These are phyloP conservation scores for Pampus argenteus DNA, from an alignment of 2,797 vertebrate genomes.

Conservation along the genomic window DNA sequence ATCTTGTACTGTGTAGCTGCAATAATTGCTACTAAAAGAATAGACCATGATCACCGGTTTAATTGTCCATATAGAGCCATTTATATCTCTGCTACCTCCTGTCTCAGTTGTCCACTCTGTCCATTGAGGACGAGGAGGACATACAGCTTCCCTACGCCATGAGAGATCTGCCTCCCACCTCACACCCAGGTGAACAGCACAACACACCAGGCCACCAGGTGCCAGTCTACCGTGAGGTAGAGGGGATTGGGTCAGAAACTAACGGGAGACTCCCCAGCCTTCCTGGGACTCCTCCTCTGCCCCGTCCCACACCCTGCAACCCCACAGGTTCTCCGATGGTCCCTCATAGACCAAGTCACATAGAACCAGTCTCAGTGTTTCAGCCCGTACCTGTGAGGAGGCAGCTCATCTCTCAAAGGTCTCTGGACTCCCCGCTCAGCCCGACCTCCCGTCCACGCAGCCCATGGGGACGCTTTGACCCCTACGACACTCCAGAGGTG, in stretches of 20 bases:
- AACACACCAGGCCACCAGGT: slow-evolving; percentile 35
- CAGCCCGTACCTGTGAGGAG: slow-evolving; percentile 53
- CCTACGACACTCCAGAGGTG: slow-evolving; percentile 94
- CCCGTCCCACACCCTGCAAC: slow-evolving; percentile 20
- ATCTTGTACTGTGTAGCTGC: too few species aligned
- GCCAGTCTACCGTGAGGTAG: slow-evolving; percentile 29
- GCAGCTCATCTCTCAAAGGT: slow-evolving; percentile 75
- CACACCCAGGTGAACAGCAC: slow-evolving; percentile 38
- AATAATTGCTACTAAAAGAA: background rate
- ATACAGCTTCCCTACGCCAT: slow-evolving; percentile 87
- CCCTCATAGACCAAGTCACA: slow-evolving; percentile 55
- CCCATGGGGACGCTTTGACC: slow-evolving; percentile 92
- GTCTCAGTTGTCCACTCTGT: slow-evolving; percentile 77
- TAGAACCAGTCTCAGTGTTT: slow-evolving; percentile 45
- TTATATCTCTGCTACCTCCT: slow-evolving; percentile 9
- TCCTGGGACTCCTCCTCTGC: slow-evolving; percentile 41
- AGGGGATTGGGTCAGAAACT: slow-evolving; percentile 24
- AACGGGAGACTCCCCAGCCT: slow-evolving; percentile 51
- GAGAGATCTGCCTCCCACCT: slow-evolving; percentile 77
- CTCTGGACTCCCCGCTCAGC: slow-evolving; percentile 86
- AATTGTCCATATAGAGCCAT: background rate
- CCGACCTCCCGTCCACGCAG: slow-evolving; percentile 86
- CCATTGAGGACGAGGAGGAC: slow-evolving; percentile 88
- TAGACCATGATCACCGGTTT: background rate
- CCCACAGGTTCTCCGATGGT: slow-evolving; percentile 29